A percentile compares a stretch with the other conserved stretches of the same genome.
phyloP scores from a whole-genome alignment of 2,113 vertebrate genomes.

The Pygoscelis adeliae region DNA sequence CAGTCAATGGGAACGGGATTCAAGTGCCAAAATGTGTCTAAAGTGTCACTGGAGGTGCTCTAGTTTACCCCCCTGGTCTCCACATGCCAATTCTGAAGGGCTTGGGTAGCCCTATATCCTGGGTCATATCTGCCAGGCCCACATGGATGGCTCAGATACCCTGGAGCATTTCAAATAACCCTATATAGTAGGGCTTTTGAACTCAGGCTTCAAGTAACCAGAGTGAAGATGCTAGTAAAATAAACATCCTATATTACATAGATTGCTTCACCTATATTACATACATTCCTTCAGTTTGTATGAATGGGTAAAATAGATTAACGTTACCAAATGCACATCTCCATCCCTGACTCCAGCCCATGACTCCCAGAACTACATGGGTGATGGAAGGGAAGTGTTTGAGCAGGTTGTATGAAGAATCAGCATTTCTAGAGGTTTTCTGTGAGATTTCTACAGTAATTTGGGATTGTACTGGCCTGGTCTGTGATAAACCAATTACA shows the following conservation, averaged over 20 bases:
- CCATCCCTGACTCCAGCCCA: not conserved
- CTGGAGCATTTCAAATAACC: not conserved
- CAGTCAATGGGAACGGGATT: not conserved
- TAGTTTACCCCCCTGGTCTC: not conserved
- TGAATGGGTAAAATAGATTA: not conserved
- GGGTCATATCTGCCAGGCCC: not conserved
- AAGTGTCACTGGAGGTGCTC: not conserved
- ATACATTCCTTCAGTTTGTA: not conserved
- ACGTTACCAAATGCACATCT: not conserved
- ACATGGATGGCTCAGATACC: not conserved
- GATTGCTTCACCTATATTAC: not conserved
- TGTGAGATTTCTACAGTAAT: not conserved
- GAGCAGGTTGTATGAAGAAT: not conserved
- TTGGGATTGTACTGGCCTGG: not conserved
- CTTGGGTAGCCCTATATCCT: not conserved
- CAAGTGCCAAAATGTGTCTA: not conserved
- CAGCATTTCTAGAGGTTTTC: not conserved
- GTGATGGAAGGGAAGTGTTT: not conserved
- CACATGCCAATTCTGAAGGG: not conserved
- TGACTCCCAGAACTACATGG: not conserved
- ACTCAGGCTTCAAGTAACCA: too few relatives aligned
- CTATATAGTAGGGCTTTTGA: not conserved
- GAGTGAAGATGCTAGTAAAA: not conserved
- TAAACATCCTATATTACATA: too few relatives aligned
- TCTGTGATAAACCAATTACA: slow-evolving; percentile 30